phyloP scores from a whole-genome alignment of 2,113 vertebrate genomes.

The Pedetes capensis region DNA sequence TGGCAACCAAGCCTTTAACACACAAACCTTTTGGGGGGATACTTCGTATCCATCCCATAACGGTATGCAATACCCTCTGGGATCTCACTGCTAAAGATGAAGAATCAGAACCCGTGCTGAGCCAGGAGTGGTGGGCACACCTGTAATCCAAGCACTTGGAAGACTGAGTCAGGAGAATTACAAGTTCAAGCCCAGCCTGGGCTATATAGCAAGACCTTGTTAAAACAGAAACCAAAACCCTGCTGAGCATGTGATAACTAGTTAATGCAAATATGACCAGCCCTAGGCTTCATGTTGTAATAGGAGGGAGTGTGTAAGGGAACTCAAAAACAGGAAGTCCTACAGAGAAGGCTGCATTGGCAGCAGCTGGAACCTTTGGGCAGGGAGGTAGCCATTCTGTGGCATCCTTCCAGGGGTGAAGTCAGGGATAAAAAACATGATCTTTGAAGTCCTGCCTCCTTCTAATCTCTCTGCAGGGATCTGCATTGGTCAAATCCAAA shows the following conservation, averaged over 20 bases:
- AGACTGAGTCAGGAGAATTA: too few relatives aligned
- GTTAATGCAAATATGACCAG: neutral
- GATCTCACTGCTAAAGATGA: neutral
- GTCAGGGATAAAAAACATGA: neutral
- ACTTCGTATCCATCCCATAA: neutral
- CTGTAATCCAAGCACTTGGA: neutral
- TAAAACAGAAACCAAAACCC: too few relatives aligned
- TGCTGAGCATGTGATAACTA: neutral
- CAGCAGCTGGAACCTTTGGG: neutral
- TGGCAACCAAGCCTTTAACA: too few relatives aligned
- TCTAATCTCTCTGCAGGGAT: too few relatives aligned
- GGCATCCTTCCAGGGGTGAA: neutral
- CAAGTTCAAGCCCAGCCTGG: too few relatives aligned
- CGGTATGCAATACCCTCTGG: neutral
- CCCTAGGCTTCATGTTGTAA: neutral
- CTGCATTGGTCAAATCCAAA: too few relatives aligned
- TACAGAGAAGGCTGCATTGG: neutral
- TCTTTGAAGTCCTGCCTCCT: too few relatives aligned
- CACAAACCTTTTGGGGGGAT: too few relatives aligned
- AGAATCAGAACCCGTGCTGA: neutral
- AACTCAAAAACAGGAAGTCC: too few relatives aligned
- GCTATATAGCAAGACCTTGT: too few relatives aligned
- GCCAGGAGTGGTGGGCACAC: neutral
- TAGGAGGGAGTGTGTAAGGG: neutral
- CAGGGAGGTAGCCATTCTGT: neutral